Percentiles rank a stretch among this genome's conserved stretches.
Evolutionary conservation across 2,113 vertebrate genomes (phyloP).

Genomic region (Calypte anna): DNA sequence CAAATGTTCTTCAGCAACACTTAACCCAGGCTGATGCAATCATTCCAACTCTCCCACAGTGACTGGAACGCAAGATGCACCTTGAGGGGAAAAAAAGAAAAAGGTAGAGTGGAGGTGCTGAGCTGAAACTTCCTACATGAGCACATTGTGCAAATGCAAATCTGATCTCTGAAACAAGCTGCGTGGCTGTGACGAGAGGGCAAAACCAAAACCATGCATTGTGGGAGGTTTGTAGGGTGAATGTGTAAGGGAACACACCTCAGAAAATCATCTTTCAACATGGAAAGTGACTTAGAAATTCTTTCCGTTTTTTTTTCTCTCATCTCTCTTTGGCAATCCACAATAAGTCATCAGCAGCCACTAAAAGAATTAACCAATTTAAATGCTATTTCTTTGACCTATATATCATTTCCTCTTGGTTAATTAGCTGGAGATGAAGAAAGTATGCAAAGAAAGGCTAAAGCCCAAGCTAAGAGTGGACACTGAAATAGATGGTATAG

Average conservation of each 20-base stretch:
- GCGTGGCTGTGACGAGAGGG: fast-evolving
- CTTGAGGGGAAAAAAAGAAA: neutral
- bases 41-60: neutral
- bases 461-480: neutral
- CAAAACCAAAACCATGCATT: neutral
- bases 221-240: neutral
- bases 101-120: neutral
- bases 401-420: neutral
- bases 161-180: neutral
- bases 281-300: neutral
- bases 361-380: neutral
- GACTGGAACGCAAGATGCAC: neutral
- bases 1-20: neutral
- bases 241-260: neutral
- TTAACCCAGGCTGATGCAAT: neutral
- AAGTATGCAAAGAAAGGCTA: neutral
- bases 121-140: neutral
- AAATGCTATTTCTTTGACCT: neutral
- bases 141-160: neutral
- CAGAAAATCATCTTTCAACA: conserved; percentile 27
- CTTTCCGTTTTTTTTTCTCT: neutral
- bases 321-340: neutral
- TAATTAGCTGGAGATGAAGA: neutral
- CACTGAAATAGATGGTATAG: neutral
- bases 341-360: neutral